A percentile compares a stretch with the other conserved stretches of the same genome.
phyloP scores from a whole-genome alignment of 2,888 invertebrate species.

The Morpho achilles region DNA sequence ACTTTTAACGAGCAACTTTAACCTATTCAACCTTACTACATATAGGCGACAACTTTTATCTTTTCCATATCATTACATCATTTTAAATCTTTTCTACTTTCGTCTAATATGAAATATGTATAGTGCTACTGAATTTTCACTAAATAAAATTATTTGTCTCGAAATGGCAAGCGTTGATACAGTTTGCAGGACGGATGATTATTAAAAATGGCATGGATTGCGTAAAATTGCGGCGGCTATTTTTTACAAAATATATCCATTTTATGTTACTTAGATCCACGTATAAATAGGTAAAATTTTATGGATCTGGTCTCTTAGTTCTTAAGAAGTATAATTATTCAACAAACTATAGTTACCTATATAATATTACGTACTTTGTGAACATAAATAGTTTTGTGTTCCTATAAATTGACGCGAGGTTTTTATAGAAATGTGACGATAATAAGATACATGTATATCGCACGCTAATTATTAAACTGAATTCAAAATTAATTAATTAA shows the following conservation, averaged over 20 bases:
- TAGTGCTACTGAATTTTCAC: conserved; percentile 7
- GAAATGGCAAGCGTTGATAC: conserved; percentile 26
- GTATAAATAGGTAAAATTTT: too few relatives aligned
- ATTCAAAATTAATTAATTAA: too few relatives aligned
- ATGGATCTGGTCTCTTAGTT: too few relatives aligned
- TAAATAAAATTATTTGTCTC: conserved; percentile 28
- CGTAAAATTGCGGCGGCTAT: conserved; percentile 4
- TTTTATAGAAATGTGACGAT: not conserved
- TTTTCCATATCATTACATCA: too few relatives aligned
- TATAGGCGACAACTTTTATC: too few relatives aligned
- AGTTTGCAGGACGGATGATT: conserved; percentile 28
- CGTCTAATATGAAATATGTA: not conserved
- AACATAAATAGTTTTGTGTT: not conserved
- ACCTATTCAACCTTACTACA: too few relatives aligned
- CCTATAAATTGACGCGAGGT: conserved; percentile 2
- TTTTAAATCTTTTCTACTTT: not conserved
- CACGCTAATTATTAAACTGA: too few relatives aligned
- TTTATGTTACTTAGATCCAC: too few relatives aligned
- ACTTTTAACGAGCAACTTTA: too few relatives aligned
- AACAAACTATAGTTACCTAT: too few relatives aligned
- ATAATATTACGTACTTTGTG: not conserved
- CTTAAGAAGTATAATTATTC: too few relatives aligned
- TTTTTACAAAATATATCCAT: not conserved
- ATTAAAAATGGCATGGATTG: conserved; percentile 24
- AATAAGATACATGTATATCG: not conserved